Evolutionary conservation across 2,888 invertebrate species (phyloP).

Genomic region (Nemotelus pantherinus): DNA sequence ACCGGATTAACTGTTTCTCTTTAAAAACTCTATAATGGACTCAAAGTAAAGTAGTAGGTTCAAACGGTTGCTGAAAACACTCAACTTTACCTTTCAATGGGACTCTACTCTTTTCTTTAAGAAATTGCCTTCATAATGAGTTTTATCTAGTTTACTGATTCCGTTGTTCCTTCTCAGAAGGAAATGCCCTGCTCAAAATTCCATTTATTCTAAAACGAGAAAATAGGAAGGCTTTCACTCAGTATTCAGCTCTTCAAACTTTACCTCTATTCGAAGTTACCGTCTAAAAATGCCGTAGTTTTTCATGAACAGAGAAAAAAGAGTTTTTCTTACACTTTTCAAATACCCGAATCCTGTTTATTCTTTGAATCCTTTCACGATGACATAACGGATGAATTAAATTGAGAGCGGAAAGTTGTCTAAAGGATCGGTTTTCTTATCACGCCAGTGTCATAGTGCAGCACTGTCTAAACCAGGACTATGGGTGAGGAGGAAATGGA

Average conservation of each 20-base stretch:
- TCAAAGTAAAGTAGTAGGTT: background rate
- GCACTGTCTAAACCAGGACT: background rate
- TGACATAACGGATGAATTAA: slow-evolving; percentile 47
- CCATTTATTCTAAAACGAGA: background rate
- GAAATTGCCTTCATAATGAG: background rate
- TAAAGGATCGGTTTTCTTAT: slow-evolving; percentile 29
- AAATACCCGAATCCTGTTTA: slow-evolving; percentile 44
- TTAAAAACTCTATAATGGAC: background rate
- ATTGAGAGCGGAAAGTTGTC: slow-evolving; percentile 45
- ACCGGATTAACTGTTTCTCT: background rate
- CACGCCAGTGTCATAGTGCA: background rate
- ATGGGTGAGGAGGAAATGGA: no score
- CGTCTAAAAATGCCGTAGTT: background rate
- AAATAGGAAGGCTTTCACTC: background rate
- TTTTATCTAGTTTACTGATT: background rate
- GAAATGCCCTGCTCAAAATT: slow-evolving; percentile 7
- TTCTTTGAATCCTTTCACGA: slow-evolving; percentile 45
- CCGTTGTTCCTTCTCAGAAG: background rate
- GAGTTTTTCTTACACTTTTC: slow-evolving; percentile 22
- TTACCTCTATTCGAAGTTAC: background rate
- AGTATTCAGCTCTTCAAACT: slow-evolving; percentile 18
- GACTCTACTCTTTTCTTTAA: background rate
- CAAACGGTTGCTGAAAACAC: background rate
- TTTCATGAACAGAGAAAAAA: background rate
- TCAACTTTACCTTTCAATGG: background rate